phyloP scores from a whole-genome alignment of 2,113 vertebrate genomes.

The Aythya baeri region DNA sequence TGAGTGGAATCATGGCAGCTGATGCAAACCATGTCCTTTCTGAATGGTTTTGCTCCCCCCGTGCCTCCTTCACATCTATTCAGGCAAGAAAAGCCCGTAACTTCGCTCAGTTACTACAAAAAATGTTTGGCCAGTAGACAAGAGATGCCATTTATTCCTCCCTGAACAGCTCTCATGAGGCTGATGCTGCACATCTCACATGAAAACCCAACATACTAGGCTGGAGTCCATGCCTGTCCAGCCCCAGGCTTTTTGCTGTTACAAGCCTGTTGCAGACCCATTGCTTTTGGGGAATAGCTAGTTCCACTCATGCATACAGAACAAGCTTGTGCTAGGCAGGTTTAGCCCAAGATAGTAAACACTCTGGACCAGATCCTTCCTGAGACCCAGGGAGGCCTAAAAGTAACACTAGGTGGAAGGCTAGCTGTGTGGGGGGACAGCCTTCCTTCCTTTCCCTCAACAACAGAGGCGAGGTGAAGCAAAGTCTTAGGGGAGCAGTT shows the following conservation, averaged over 20 bases:
- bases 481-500: not conserved
- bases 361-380: accelerated
- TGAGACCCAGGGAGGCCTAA: not conserved
- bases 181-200: conserved; percentile 46
- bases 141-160: conserved; percentile 58
- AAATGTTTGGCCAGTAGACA: conserved; percentile 62
- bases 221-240: not conserved
- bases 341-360: not conserved
- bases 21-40: not conserved
- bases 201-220: not conserved
- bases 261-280: not conserved
- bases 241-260: not conserved
- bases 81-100: not conserved
- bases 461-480: not conserved
- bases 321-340: not conserved
- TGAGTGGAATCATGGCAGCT: not conserved
- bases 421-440: not conserved
- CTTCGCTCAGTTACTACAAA: conserved; percentile 11
- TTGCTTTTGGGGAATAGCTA: not conserved
- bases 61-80: accelerated
- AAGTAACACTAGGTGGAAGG: not conserved
- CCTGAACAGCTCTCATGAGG: conserved; percentile 50
- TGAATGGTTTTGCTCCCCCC: not conserved
- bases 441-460: not conserved
- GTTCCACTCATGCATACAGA: not conserved